These are phyloP conservation scores for Stigmatopora argus DNA, from an alignment of 2,113 vertebrate species.

Conservation along the genomic window DNA sequence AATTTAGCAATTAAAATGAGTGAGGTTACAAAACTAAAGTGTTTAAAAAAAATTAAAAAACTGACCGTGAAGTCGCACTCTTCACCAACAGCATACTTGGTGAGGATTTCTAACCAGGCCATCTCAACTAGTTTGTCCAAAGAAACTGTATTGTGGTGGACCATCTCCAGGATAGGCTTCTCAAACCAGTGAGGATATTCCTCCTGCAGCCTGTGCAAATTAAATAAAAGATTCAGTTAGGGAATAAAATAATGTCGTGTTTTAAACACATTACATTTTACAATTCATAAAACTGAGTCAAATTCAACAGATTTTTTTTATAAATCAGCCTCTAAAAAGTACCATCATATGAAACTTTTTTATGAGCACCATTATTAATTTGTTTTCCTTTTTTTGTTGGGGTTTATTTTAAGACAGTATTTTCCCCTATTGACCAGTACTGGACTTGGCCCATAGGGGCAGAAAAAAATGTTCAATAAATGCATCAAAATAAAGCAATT, in stretches of 20 bases:
- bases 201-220: conserved; percentile 82
- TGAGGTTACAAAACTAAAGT: neutral
- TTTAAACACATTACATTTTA: neutral
- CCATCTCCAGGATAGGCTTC: conserved; percentile 90
- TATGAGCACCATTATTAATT: neutral
- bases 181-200: conserved; percentile 96
- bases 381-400: neutral
- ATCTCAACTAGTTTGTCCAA: conserved; percentile 92
- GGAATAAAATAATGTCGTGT: neutral
- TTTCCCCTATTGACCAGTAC: neutral
- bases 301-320: neutral
- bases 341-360: neutral
- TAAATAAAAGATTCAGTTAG: neutral
- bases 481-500: neutral
- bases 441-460: conserved; percentile 39
- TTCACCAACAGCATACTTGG: conserved; percentile 92
- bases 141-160: conserved; percentile 96
- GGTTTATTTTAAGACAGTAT: neutral
- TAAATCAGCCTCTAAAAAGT: neutral
- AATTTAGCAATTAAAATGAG: neutral
- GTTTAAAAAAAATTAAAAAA: conserved; percentile 3
- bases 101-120: conserved; percentile 95
- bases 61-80: conserved; percentile 94
- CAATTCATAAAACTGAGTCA: neutral
- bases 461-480: conserved; percentile 7